Evolutionary conservation across 1,140 invertebrate species (phyloP), one percentile per base, ranked within the genome.

Genomic region (Drosophila jambulina): DNA sequence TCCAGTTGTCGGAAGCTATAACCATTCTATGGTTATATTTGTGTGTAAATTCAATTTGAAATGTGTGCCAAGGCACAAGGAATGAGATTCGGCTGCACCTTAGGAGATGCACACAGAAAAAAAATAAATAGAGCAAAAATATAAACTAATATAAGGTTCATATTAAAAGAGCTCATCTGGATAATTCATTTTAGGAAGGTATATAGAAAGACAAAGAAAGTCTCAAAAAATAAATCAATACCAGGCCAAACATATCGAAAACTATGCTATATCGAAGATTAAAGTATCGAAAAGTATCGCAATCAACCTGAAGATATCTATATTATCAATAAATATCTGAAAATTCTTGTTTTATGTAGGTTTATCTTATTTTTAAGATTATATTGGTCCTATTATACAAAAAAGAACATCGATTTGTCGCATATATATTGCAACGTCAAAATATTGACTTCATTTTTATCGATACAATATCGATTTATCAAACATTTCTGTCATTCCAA

Each of bases 1-100:
- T 86, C 65, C 85, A 88, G 78, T 87, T 87, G 85, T 90, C 85
- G 85, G 85, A 90, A 90, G 85, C 85, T 90, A 90, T 90, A 90
- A 77, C 81, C 81, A 85, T 90, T 90, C 83, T 82, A 91, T 82
- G 86, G 80, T 85, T 90, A 85, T 91, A 88, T 88, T 79, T 90
- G 85, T 85, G 75, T 75, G 85, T 82, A 90, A 90, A 90, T 90
- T 85, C 53, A 65, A 85, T 85, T 74, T 74, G 56, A 76, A 76
- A 85, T 90, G 75, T 79, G 53, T 84, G 85, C 84, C 80, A 88
- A 88, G 84, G 85, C 83, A 68, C 45, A 42, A 21, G 45, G 46
- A 68, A 65, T 19, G 61, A 48, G 38, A 67, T 46, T 63, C 1
- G 60, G 59, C 79, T 74, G 58, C 78, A 69, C 71, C 67, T 38